Evolutionary conservation across 2,888 invertebrate genomes (phyloP), one percentile per base, ranked within the genome.

Genomic region (Imbricaverruca yamaguchii): DNA sequence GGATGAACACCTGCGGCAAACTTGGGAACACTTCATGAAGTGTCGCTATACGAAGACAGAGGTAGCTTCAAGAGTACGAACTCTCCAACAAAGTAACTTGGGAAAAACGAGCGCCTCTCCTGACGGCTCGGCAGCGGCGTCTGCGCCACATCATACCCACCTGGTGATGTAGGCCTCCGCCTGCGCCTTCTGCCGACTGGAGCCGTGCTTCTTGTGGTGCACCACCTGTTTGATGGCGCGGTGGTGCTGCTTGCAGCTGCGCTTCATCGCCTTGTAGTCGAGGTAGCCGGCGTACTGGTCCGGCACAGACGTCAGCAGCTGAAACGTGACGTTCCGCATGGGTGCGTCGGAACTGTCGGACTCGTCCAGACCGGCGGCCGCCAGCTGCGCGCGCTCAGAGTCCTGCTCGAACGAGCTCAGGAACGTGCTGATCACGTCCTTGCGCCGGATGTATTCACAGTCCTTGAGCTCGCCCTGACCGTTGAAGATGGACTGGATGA

Each of bases 401-500:
- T 92, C 92, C 85, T 88, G 88, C 85, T 89, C 87, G 86, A 92
- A 88, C 57, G 89, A 89, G 86, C 88, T 88, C 82, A 91, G 87
- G 87, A 92, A 92, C 85, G 90, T 88, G 86, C 88, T 88, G 0
- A 91, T 89, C 69, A 89, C 87, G 81, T 86, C 85, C 59, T 87
- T 87, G 84, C 91, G 90, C 8, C 89, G 88, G 81, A 92, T 88
- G 86, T 90, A 91, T 86, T 92, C 92, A 87, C 93, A 93, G 87
- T 92, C 92, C 86, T 90, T 89, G 10, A 92, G 87, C 25, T 82
- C 83, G 82, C 87, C 88, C 84, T 90, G 89, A 85, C 89, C 89
- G 81, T 90, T 88, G 88, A 92, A 92, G 84, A 92, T 92, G 63
- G 92, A 87, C 87, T 92, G 92, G 80, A 92, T 90, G 86, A 92